Evolutionary conservation across 2,888 invertebrate genomes (phyloP), one percentile per base, ranked within the genome.

Genomic region (Drosophila rellima): DNA sequence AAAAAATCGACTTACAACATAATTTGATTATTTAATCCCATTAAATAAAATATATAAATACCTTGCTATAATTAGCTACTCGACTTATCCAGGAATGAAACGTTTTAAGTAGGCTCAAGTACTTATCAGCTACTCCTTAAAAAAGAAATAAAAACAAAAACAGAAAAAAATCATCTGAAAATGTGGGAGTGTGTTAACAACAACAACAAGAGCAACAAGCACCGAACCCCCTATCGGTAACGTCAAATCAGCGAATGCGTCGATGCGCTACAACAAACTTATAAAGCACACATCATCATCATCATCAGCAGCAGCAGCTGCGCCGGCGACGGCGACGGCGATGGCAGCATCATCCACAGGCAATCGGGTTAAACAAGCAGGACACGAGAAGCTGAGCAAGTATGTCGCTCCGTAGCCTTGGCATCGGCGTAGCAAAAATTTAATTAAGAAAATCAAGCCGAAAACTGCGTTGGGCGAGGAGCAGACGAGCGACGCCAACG

Each of bases 401-500:
- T 61, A 37, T 57, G 40, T 39, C 62, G 69, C 68, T 68, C 60
- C 62, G 40, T 60, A 84, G 82, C 85, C 88, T 87, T 79, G 86
- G 83, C 83, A 72, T 78, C 84, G 78, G 76, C 85, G 87, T 82
- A 87, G 88, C 89, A 77, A 89, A 87, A 89, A 87, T 87, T 87
- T 89, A 87, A 87, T 87, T 89, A 89, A 87, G 89, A 89, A 87
- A 87, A 87, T 85, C 86, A 89, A 88, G 88, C 82, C 82, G 69
- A 88, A 83, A 85, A 74, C 80, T 83, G 88, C 83, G 83, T 83
- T 83, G 85, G 75, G 80, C 73, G 80, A 77, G 67, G 73, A 73
- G 56, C 78, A 74, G 68, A 68, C 74, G 70, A 79, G 67, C 70
- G 79, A 78, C 78, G 77, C 79, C 77, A 74, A 74, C 54, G 45